These are phyloP conservation scores for Ceraclea dissimilis DNA, from an alignment of 2,888 invertebrate genomes.

Conservation along the genomic window DNA sequence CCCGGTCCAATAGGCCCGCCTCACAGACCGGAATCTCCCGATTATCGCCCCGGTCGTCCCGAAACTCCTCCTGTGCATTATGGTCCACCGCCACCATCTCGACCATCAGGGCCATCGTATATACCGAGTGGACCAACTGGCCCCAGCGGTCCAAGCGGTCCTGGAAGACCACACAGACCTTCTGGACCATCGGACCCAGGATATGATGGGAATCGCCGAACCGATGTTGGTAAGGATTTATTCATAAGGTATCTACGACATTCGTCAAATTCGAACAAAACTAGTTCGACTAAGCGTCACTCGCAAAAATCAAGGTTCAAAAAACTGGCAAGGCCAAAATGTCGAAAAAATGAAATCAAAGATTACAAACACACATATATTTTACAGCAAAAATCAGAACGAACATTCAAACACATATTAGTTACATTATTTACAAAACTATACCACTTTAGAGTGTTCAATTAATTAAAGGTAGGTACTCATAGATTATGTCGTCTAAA, in stretches of 20 bases:
- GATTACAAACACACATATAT: too few relatives aligned
- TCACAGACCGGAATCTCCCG: constrained; percentile 4
- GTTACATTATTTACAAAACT: too few relatives aligned
- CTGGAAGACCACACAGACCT: constrained; percentile 12
- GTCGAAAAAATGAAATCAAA: too few relatives aligned
- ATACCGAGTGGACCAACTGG: neutral
- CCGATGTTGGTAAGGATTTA: constrained; percentile 10
- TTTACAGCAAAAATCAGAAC: too few relatives aligned
- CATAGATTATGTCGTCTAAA: too few relatives aligned
- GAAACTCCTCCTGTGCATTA: neutral
- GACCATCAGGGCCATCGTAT: constrained; percentile 8
- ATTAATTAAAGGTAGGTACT: too few relatives aligned
- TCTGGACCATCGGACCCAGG: constrained; percentile 12
- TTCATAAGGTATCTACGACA: too few relatives aligned
- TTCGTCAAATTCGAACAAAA: neutral
- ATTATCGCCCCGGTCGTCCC: neutral
- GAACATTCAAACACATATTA: too few relatives aligned
- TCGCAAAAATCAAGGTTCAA: too few relatives aligned
- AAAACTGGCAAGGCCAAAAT: too few relatives aligned
- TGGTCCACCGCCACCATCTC: neutral
- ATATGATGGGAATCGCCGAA: constrained; percentile 13
- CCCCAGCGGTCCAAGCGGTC: constrained; percentile 20
- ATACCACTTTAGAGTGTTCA: too few relatives aligned
- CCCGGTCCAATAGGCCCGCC: constrained; percentile 31
- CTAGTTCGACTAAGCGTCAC: too few relatives aligned